Evolutionary conservation across 2,113 vertebrate species (phyloP).

Genomic region (Nettapus auritus): DNA sequence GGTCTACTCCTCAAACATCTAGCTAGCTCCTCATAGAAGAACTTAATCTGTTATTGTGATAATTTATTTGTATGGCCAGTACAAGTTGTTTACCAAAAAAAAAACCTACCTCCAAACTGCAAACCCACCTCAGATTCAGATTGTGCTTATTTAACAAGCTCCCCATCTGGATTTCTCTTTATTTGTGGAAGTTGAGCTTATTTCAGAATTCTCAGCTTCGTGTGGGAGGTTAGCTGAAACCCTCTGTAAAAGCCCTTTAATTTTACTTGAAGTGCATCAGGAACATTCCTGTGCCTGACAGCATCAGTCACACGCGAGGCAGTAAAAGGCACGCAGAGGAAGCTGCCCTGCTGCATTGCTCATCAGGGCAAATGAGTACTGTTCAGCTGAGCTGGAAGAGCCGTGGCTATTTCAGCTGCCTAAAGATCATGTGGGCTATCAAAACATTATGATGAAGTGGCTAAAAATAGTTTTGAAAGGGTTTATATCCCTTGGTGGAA

Average conservation of each 20-base stretch:
- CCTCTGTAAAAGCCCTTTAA: conserved; percentile 50
- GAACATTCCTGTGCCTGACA: conserved; percentile 31
- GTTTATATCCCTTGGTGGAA: not conserved
- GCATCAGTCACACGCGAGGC: not conserved
- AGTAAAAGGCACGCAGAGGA: conserved; percentile 6
- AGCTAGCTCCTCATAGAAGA: not conserved
- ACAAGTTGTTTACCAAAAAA: not conserved
- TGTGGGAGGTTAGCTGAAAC: conserved; percentile 57
- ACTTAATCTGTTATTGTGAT: not conserved
- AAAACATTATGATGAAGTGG: not conserved
- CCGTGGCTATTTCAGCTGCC: not conserved
- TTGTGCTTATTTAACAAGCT: not conserved
- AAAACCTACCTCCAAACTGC: not conserved
- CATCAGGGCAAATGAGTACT: not conserved
- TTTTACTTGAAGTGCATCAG: conserved; percentile 3
- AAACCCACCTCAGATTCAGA: not conserved
- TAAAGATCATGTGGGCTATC: not conserved
- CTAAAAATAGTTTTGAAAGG: not conserved
- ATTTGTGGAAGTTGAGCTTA: conserved; percentile 21
- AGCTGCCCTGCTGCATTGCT: not conserved
- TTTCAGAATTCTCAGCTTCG: conserved; percentile 23
- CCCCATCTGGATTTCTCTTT: conserved; percentile 13
- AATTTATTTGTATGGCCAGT: not conserved
- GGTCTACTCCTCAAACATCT: not conserved
- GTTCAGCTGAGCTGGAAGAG: not conserved